A percentile compares a stretch with the other conserved stretches of the same genome.
Evolutionary conservation across 2,797 vertebrate species (phyloP).

Genomic region (Scyliorhinus canicula): DNA sequence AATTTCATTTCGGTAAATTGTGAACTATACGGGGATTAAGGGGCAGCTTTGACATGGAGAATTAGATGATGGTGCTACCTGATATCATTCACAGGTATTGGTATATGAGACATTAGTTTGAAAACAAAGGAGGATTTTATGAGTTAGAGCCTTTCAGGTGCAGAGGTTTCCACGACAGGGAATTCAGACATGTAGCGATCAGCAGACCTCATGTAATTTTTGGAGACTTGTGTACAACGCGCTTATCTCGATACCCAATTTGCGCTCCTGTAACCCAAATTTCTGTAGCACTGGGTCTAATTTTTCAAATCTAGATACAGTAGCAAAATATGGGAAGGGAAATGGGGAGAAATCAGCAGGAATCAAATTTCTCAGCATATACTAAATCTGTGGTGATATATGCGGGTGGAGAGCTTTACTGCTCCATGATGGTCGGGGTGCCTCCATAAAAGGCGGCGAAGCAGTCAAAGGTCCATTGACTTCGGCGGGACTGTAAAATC

Average conservation of each 20-base stretch:
- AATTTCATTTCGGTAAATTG: not conserved
- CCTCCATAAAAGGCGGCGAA: no score
- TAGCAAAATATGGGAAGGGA: no score
- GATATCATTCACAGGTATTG: not conserved
- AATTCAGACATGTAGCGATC: not conserved
- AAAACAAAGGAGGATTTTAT: not conserved
- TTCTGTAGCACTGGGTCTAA: not conserved
- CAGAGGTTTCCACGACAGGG: not conserved
- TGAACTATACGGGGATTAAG: not conserved
- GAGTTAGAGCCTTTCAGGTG: not conserved
- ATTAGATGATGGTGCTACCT: not conserved
- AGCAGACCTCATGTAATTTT: not conserved
- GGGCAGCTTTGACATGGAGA: not conserved
- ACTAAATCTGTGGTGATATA: not conserved
- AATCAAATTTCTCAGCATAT: not conserved
- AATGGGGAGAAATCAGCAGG: not conserved
- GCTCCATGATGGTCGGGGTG: no score
- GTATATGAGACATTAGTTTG: not conserved
- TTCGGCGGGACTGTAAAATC: no score
- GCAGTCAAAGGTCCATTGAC: no score
- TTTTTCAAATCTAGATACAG: not conserved
- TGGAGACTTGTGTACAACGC: not conserved
- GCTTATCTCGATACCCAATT: not conserved
- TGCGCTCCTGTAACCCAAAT: not conserved
- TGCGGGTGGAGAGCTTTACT: not conserved